Evolutionary conservation across 2,797 vertebrate genomes (phyloP).

Genomic region (Protonibea diacanthus): DNA sequence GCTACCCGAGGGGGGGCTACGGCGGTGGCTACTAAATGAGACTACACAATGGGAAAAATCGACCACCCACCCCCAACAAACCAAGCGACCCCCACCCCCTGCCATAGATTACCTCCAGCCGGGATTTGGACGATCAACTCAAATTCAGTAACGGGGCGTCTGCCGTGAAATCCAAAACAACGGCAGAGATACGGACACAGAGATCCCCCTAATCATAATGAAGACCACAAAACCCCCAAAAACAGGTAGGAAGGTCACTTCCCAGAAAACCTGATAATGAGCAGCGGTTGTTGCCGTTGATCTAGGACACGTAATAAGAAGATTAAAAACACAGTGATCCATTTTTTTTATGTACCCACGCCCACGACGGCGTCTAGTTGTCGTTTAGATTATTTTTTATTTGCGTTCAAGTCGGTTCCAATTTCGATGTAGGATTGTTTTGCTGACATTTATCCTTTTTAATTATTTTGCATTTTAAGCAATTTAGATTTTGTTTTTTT

Average conservation of each 20-base stretch:
- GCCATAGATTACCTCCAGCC: slow-evolving; percentile 59
- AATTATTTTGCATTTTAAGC: slow-evolving; percentile 76
- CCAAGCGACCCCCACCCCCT: slow-evolving; percentile 20
- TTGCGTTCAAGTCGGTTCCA: slow-evolving; percentile 73
- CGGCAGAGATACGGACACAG: slow-evolving; percentile 81
- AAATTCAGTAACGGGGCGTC: slow-evolving; percentile 76
- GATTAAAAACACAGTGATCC: slow-evolving; percentile 62
- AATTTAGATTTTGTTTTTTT: slow-evolving; percentile 69
- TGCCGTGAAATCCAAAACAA: slow-evolving; percentile 74
- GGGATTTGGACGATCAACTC: slow-evolving; percentile 69
- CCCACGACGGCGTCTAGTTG: slow-evolving; percentile 67
- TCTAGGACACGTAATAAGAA: slow-evolving; percentile 81
- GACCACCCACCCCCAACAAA: slow-evolving; percentile 2
- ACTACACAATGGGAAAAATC: slow-evolving; percentile 24
- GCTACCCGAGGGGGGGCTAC: slow-evolving; percentile 92
- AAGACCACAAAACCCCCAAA: slow-evolving; percentile 80
- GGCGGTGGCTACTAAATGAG: slow-evolving; percentile 84
- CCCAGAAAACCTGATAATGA: slow-evolving; percentile 84
- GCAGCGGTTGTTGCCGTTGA: slow-evolving; percentile 75
- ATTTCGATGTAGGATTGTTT: slow-evolving; percentile 80
- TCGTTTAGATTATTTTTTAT: slow-evolving; percentile 79
- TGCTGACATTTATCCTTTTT: slow-evolving; percentile 59
- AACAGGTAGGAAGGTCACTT: slow-evolving; percentile 90
- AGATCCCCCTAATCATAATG: slow-evolving; percentile 73
- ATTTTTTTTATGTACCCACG: slow-evolving; percentile 72